These are phyloP conservation scores for Drosophila yakuba DNA, from an alignment of 1,140 invertebrate genomes.

Conservation along the genomic window DNA sequence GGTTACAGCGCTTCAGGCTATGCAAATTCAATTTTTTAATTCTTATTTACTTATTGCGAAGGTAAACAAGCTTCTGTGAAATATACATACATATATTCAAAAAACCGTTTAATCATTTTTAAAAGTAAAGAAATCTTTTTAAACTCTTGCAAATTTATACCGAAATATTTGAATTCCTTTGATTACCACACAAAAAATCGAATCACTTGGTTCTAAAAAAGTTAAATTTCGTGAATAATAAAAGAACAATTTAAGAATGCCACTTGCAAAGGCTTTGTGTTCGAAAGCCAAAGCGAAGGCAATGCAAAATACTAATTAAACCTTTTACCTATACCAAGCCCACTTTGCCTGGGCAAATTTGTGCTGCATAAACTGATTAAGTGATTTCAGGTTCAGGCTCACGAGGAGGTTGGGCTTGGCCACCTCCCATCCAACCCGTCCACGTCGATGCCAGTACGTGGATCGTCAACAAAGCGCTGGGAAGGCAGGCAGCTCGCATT, in stretches of 20 bases:
- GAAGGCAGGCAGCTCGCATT: constrained; percentile 24
- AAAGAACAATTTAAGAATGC: constrained; percentile 46
- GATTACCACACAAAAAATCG: no score
- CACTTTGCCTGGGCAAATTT: constrained; percentile 21
- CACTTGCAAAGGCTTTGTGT: constrained; percentile 62
- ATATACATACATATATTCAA: no score
- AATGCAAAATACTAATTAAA: constrained; percentile 6
- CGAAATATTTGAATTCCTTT: no score
- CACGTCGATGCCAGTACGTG: neutral
- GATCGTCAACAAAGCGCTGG: constrained; percentile 18
- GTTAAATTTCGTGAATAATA: neutral
- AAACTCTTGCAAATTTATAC: no score
- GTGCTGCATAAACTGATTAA: constrained; percentile 67
- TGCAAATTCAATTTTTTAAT: neutral
- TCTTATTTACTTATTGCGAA: neutral
- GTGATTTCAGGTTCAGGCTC: constrained; percentile 49
- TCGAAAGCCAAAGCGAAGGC: constrained; percentile 25
- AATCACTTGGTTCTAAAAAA: no score
- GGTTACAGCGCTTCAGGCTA: neutral
- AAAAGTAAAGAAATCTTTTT: no score
- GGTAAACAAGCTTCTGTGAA: no score
- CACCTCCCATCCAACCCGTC: neutral
- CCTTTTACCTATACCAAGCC: constrained; percentile 2
- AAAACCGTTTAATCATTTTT: no score
- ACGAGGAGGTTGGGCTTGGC: constrained; percentile 6